Conservation (phyloP, 2,797 vertebrate genomes). For the Steatocranus sp. region DNA sequence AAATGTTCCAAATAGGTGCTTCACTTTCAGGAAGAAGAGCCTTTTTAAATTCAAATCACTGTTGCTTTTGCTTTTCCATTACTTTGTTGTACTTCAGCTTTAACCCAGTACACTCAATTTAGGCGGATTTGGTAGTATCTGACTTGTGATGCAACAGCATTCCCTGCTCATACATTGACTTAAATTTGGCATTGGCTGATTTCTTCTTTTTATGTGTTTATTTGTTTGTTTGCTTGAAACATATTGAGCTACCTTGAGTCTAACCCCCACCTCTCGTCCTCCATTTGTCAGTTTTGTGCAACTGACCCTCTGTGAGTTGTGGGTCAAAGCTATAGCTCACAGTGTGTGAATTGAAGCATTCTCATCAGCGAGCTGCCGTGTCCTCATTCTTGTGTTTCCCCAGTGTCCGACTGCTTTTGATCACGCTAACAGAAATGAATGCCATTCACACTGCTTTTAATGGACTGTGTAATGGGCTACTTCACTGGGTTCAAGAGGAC, state of each 20-base stretch:
- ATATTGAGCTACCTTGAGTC: conserved; percentile 34
- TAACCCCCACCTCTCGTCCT: conserved; percentile 33
- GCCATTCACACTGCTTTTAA: conserved; percentile 57
- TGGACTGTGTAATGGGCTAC: conserved; percentile 49
- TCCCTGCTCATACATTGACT: conserved; percentile 16
- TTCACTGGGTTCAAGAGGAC: conserved; percentile 23
- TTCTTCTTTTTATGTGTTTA: background rate
- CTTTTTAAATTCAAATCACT: conserved; percentile 62
- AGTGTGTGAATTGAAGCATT: conserved; percentile 53
- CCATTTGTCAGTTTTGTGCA: conserved; percentile 61
- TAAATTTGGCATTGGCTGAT: conserved; percentile 17
- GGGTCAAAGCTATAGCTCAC: conserved; percentile 71
- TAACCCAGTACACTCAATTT: conserved; percentile 27
- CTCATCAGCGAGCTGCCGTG: conserved; percentile 54
- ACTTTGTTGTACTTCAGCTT: conserved; percentile 8
- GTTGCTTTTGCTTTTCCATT: conserved; percentile 28
- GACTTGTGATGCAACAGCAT: background rate
- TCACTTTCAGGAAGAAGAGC: conserved; percentile 8
- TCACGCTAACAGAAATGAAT: conserved; percentile 66
- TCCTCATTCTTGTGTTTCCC: conserved; percentile 69
- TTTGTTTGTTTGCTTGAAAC: background rate
- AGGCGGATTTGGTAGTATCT: conserved; percentile 8
- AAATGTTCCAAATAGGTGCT: conserved; percentile 35
- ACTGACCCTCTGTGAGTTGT: conserved; percentile 62
- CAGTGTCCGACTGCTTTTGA: conserved; percentile 51